Conservation (phyloP, 2,888 invertebrate genomes). For the Cartodere bifasciata region DNA sequence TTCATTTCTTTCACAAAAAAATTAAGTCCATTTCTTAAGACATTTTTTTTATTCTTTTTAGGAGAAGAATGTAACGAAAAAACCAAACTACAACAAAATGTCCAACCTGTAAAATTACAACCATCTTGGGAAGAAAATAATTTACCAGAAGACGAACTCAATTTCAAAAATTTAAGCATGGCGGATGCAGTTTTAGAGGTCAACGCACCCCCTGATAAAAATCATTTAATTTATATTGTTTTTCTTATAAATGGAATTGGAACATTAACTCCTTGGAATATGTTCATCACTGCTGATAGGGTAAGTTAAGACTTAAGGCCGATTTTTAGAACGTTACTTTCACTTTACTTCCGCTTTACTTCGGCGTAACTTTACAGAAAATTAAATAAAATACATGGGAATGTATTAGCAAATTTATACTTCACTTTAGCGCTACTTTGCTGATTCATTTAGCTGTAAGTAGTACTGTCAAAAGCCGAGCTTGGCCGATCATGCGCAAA, state of each 20-base stretch:
- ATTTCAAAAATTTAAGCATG: constrained; percentile 54
- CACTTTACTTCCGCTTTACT: no score
- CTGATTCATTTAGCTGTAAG: no score
- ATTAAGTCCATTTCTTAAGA: no score
- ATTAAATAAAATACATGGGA: no score
- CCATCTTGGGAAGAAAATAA: constrained; percentile 82
- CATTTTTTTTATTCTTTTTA: constrained; percentile 4
- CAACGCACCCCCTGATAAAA: constrained; percentile 66
- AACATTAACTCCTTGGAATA: constrained; percentile 94
- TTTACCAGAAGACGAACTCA: constrained; percentile 71
- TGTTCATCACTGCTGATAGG: constrained; percentile 90
- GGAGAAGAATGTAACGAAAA: constrained; percentile 39
- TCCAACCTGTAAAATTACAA: constrained; percentile 70
- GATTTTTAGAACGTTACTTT: no score
- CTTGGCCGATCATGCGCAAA: no score
- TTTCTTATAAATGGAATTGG: constrained; percentile 90
- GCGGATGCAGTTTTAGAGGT: constrained; percentile 56
- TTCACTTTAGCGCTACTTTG: no score
- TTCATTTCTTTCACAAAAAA: no score
- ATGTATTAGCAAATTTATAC: no score
- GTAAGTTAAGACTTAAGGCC: no score
- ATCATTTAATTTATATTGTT: constrained; percentile 74
- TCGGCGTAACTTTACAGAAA: no score
- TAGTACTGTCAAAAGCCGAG: no score
- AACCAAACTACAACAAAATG: constrained; percentile 43